Conservation (phyloP, 1,140 invertebrate species). For the Euura lappo region DNA sequence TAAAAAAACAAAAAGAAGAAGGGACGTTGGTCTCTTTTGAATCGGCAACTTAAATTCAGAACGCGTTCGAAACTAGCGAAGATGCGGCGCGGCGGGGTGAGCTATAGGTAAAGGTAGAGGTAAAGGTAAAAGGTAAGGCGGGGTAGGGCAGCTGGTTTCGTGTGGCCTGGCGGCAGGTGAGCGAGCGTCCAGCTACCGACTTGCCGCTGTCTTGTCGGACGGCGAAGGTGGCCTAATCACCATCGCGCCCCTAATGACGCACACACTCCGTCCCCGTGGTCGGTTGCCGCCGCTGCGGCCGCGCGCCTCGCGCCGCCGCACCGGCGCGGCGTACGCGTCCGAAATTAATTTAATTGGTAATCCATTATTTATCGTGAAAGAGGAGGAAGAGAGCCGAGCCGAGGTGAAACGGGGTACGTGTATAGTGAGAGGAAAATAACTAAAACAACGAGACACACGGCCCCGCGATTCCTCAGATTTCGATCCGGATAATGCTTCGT, state of each 20-base stretch:
- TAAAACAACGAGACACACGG: too few relatives aligned
- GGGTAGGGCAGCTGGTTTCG: slow-evolving; percentile 17
- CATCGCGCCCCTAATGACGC: slow-evolving; percentile 43
- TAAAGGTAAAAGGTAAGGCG: neutral
- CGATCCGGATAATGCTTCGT: neutral
- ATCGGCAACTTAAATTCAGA: neutral
- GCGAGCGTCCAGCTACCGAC: slow-evolving; percentile 21
- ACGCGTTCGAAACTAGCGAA: neutral
- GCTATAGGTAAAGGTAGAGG: neutral
- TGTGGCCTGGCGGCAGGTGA: slow-evolving; percentile 40
- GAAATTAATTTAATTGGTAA: slow-evolving; percentile 45
- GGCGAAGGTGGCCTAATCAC: slow-evolving; percentile 35
- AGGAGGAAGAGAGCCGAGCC: slow-evolving; percentile 26
- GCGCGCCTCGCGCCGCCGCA: slow-evolving; percentile 29
- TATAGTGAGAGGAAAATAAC: slow-evolving; percentile 15
- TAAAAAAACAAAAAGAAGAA: neutral
- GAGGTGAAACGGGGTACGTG: slow-evolving; percentile 28
- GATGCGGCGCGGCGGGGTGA: neutral
- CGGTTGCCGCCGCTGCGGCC: neutral
- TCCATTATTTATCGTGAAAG: slow-evolving; percentile 38
- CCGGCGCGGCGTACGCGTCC: slow-evolving; percentile 18
- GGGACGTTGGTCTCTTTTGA: neutral
- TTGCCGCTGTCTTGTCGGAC: slow-evolving; percentile 24
- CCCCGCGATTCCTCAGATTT: neutral
- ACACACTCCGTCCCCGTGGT: neutral